A percentile compares a stretch with the other conserved stretches of the same genome.
These are phyloP conservation scores for Ernsta delagoae DNA, from an alignment of 2,888 invertebrate genomes.

Conservation along the genomic window DNA sequence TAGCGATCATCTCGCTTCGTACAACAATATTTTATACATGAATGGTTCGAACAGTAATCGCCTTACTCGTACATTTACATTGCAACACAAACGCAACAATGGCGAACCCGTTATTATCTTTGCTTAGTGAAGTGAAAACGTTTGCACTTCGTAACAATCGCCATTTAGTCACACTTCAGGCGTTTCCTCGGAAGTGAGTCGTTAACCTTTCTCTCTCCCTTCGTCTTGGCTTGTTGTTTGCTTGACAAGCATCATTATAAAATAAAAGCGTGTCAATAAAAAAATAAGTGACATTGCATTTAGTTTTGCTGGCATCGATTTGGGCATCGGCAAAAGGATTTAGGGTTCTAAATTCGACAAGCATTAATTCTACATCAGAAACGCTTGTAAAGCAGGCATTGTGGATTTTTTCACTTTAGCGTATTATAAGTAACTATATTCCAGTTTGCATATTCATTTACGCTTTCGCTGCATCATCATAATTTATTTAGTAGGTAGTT, in stretches of 20 bases:
- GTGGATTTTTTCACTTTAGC: too few species aligned
- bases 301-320: background rate
- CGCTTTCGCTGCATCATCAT: too few species aligned
- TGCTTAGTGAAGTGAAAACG: slow-evolving; percentile 34
- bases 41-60: slow-evolving; percentile 4
- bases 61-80: background rate
- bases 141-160: slow-evolving; percentile 35
- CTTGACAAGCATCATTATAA: slow-evolving; percentile 1
- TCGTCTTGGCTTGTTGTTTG: slow-evolving; percentile 16
- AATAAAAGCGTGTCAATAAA: too few species aligned
- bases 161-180: slow-evolving; percentile 31
- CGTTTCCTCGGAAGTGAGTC: slow-evolving; percentile 31
- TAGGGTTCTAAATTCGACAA: background rate
- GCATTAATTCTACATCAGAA: too few species aligned
- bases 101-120: slow-evolving; percentile 31
- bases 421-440: too few species aligned
- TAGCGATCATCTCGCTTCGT: background rate
- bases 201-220: slow-evolving; percentile 32
- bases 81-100: slow-evolving; percentile 23
- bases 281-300: background rate
- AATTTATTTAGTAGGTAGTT: too few species aligned
- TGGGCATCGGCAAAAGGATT: background rate
- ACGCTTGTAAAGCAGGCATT: too few species aligned
- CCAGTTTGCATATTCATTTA: too few species aligned
- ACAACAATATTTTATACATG: background rate